These are phyloP conservation scores for Smithornis capensis DNA, from an alignment of 2,113 vertebrate genomes.

Conservation along the genomic window DNA sequence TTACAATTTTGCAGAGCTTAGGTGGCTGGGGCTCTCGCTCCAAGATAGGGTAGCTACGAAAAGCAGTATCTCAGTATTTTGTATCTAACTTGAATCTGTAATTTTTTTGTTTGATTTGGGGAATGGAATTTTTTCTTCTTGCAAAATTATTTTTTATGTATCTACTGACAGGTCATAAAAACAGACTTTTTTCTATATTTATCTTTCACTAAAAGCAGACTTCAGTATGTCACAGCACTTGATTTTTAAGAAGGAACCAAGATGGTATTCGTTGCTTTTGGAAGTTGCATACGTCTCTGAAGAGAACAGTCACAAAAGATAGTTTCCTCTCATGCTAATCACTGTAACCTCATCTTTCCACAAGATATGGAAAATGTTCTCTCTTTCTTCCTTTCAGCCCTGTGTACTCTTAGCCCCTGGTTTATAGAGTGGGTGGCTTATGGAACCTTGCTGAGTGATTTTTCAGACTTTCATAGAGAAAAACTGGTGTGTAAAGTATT, in stretches of 20 bases:
- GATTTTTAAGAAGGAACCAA: not conserved
- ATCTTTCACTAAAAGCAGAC: not conserved
- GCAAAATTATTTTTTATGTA: not conserved
- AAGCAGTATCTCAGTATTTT: not conserved
- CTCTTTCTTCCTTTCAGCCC: not conserved
- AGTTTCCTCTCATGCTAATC: not conserved
- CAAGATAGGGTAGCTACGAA: not conserved
- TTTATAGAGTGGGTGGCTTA: not conserved
- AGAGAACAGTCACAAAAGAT: not conserved
- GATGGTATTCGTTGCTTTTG: not conserved
- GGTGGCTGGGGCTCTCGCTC: not conserved
- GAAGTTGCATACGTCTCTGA: not conserved
- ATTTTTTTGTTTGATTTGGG: not conserved
- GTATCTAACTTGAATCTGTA: not conserved
- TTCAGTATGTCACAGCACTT: not conserved
- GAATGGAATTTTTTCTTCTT: not conserved
- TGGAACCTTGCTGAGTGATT: conserved; percentile 31
- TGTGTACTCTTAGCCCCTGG: not conserved
- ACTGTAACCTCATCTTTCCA: not conserved
- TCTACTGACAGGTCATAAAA: not conserved
- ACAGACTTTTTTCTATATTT: not conserved
- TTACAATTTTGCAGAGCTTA: not conserved
- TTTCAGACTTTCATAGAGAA: conserved; percentile 20
- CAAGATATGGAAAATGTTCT: conserved; percentile 13
- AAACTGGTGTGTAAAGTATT: not conserved